Base-by-base conservation (phyloP, 2,888 invertebrate species). In the Rapana venosa region DNA sequence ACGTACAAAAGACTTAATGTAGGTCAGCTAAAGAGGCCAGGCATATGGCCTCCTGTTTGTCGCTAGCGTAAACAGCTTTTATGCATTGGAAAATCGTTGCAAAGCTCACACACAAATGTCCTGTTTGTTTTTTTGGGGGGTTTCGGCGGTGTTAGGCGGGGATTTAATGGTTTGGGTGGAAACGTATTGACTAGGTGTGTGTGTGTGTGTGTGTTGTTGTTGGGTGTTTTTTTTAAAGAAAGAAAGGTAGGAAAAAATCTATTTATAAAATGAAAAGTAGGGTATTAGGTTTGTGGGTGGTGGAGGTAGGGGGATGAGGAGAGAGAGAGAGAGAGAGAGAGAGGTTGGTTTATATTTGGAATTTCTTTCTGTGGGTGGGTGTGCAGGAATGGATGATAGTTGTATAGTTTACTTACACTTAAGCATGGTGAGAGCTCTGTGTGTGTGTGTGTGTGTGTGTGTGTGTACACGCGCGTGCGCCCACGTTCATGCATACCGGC, bases 121-220 rank as follows among this genome's bases (percentile, higher is more conserved):
- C 47, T 47, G 47, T 47, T 47, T 47, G 47, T 47, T 47, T 47
- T 47, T 47, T 2, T 2, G 47, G 47, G 47, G 47, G 8, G 47
- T 47, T 47, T n/a, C n/a, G n/a, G n/a, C n/a, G 47, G 4, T 47
- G 47, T 47, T 47, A 47, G 47, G 47, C 47, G 47, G 47, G 47
- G 47, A 8, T 47, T 47, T 47, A 47, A 47, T 47, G 66, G n/a
- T 1, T 32, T 81, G 81, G 26, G 81, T 32, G 35, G 6, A 35
- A 22, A 22, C 11, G 35, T 35, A 35, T 35, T 35, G 30, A 22
- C 17, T 30, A 22, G 0, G 56, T 61, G 56, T 85, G 85, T 30
- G 30, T 85, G 30, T 61, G 85, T 58, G 85, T 61, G 85, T 83
- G 83, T 83, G 83, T 83, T n/a, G n/a, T n/a, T n/a, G n/a, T n/a